Percentiles rank a stretch among this genome's conserved stretches.
These are phyloP conservation scores for Lepidurus arcticus DNA, from an alignment of 1,140 invertebrate genomes.

Conservation along the genomic window DNA sequence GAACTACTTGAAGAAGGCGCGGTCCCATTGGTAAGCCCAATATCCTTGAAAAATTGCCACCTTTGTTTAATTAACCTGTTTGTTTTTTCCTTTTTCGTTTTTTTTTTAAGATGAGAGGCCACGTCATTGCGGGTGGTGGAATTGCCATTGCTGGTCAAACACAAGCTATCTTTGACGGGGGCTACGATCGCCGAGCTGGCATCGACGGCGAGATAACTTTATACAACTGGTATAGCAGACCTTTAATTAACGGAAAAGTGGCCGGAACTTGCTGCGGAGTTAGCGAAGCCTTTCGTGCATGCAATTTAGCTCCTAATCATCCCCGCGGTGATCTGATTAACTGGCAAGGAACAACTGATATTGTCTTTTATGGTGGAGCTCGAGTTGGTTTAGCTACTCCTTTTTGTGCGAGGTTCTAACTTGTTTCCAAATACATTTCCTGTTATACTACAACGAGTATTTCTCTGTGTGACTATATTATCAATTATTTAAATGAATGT, in stretches of 20 bases:
- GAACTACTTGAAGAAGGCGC: conserved; percentile 28
- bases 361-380: conserved; percentile 27
- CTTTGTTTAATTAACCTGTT: not conserved
- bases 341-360: conserved; percentile 29
- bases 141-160: conserved; percentile 13
- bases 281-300: not conserved
- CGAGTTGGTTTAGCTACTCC: conserved; percentile 20
- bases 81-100: not conserved
- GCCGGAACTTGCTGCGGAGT: conserved; percentile 4
- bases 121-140: conserved; percentile 1
- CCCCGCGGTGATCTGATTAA: conserved; percentile 14
- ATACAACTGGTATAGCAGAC: conserved; percentile 25
- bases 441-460: not conserved
- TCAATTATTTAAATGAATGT: too few relatives aligned
- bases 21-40: not conserved
- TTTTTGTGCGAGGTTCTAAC: conserved; percentile 30
- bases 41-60: not conserved
- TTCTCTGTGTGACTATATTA: too few relatives aligned
- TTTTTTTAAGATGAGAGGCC: conserved; percentile 5
- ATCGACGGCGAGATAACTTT: conserved; percentile 32
- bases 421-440: not conserved
- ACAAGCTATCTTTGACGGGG: not conserved
- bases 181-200: conserved; percentile 12
- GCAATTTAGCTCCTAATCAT: not conserved
- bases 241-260: conserved; percentile 27